Base-by-base conservation (phyloP, 2,888 invertebrate species). In the Rhorus exstirpatorius region DNA sequence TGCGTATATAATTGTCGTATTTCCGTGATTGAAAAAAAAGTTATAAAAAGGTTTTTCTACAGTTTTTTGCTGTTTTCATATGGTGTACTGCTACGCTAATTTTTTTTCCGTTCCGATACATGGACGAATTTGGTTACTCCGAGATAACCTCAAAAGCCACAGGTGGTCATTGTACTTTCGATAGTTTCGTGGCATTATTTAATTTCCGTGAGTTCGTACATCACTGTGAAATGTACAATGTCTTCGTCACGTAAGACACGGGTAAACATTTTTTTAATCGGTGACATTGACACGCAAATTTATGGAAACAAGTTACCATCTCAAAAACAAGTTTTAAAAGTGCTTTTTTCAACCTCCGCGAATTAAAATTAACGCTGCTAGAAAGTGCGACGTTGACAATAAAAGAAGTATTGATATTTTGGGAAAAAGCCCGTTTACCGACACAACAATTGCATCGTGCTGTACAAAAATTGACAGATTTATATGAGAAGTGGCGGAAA, bases 121-220 rank as follows among this genome's bases (percentile, higher is more conserved):
- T 68, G 53, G 8, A 68, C 21, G 53, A 68, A 68, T 68, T 68
- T 3, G 55, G n/a, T 41, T n/a, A 68, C n/a, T 68, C n/a, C 24
- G 24, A 53, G 53, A 53, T 53, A 53, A 68, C 38, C 41, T 41
- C 53, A 68, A 53, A 70, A 70, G 21, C 26, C 55, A 17, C 44
- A 31, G 31, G 35, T 67, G 49, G 31, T 67, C 35, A 67, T 49
- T 67, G 46, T 19, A 67, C 65, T 49, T 67, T 67, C 49, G 31
- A 31, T 67, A 46, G 65, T 49, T 41, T 70, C 70, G 55, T 70
- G 17, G 70, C n/a, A 17, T 68, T 68, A 68, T 68, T 53, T 38
- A 53, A 51, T 68, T 53, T 68, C 51, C 19, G 51, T 68, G 38
- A 35, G 67, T 51, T 67, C 19, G 35, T 49, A 21, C 2, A 46